Evolutionary conservation across 2,888 invertebrate species (phyloP).

Genomic region (Rhamnusium bicolor): DNA sequence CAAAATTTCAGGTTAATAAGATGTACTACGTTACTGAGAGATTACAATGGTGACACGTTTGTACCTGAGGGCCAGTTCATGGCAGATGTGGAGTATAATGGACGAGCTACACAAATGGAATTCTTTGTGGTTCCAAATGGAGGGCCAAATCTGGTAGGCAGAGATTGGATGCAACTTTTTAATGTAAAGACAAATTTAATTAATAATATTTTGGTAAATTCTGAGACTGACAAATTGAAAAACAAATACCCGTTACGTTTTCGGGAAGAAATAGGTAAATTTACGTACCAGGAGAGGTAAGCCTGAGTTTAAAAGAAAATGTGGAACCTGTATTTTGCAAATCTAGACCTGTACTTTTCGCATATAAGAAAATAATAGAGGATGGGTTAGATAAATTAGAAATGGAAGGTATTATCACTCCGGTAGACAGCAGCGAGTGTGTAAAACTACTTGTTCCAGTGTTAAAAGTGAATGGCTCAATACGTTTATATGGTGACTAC

Average conservation of each 20-base stretch:
- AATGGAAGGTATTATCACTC: constrained; percentile 28
- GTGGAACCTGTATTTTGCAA: constrained; percentile 28
- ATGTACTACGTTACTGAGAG: neutral
- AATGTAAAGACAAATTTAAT: neutral
- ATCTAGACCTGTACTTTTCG: neutral
- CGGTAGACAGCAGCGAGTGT: constrained; percentile 40
- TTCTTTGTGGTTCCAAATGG: constrained; percentile 26
- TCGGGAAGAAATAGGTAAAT: constrained; percentile 12
- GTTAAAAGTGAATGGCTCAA: constrained; percentile 44
- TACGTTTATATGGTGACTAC: constrained; percentile 54
- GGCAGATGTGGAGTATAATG: constrained; percentile 16
- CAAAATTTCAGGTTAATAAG: neutral
- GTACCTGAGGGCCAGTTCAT: constrained; percentile 7
- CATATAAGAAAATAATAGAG: constrained; percentile 4
- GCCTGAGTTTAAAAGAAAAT: constrained; percentile 22
- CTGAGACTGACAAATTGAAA: neutral
- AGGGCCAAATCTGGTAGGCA: constrained; percentile 21
- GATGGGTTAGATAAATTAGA: constrained; percentile 34
- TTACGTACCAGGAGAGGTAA: constrained; percentile 23
- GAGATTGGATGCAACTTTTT: constrained; percentile 22
- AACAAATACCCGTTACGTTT: constrained; percentile 4
- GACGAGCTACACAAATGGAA: neutral
- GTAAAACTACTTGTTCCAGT: constrained; percentile 52
- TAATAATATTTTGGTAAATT: neutral
- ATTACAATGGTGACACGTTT: neutral